Evolutionary conservation across 2,797 vertebrate genomes (phyloP), one percentile per base, ranked within the genome.

Genomic region (Alexandromys oeconomus): DNA sequence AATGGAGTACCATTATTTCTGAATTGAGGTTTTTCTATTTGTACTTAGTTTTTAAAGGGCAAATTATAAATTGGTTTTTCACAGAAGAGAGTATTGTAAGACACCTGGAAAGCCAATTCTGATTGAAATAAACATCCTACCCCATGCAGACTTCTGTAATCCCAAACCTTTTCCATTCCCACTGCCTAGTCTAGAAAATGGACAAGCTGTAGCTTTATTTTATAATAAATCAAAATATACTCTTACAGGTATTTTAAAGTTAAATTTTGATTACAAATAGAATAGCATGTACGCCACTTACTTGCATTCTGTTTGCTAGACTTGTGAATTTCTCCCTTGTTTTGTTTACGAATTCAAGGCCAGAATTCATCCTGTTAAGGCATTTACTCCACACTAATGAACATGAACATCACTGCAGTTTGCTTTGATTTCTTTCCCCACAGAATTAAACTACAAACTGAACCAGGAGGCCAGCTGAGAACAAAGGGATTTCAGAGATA

Each of bases 261-360:
- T 65, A 67, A 79, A 29, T 43, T 91, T 88, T 82, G 81, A 85
- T 2, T n/a, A 76, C 87, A 71, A 51, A 69, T 81, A 69, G 8
- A 86, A 73, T 84, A 54, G 43, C 78, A 9, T 65, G 31, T 63
- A 86, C 48, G 10, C n/a, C 90, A 73, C 37, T 48, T 86, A 69
- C 15, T 6, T 87, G 95, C 31, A 71, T 96, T 95, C 78, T 77
- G 19, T 46, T 76, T 46, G 21, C 31, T 25, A 63, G 77, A 82
- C 87, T 91, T 65, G 27, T 29, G 27, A 6, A 85, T 51, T n/a
- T 86, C 15, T 2, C 5, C 7, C 57, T 94, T 37, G 54, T 97
- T 25, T 78, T 57, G 13, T 87, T 97, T 97, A 85, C 87, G 5
- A 94, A 95, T 97, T 96, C 85, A 89, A 94, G 94, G 65, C 93